A percentile compares a stretch with the other conserved stretches of the same genome.
These are phyloP conservation scores for Dascyllus trimaculatus DNA, from an alignment of 2,113 vertebrate genomes.

Conservation along the genomic window DNA sequence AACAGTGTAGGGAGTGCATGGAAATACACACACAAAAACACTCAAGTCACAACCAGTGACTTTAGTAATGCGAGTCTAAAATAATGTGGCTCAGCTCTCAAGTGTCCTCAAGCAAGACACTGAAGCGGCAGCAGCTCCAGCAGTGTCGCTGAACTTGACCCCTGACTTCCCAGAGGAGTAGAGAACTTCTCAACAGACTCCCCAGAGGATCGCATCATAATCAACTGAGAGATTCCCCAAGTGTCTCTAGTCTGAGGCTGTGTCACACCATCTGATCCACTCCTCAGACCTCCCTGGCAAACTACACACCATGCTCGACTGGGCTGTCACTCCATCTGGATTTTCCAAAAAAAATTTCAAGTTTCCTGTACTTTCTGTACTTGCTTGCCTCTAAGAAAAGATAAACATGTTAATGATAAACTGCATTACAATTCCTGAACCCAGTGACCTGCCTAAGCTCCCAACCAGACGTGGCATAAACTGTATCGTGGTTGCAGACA, in stretches of 20 bases:
- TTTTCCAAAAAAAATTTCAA: background rate
- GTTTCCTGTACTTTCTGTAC: background rate
- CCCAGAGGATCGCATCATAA: background rate
- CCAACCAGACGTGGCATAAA: constrained; percentile 59
- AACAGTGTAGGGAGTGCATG: background rate
- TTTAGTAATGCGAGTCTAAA: background rate
- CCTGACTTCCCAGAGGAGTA: background rate
- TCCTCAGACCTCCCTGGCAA: too few relatives aligned
- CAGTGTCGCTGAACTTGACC: constrained; percentile 24
- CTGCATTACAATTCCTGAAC: constrained; percentile 1
- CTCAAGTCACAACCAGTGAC: too few relatives aligned
- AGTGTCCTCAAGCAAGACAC: background rate
- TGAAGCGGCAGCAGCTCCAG: background rate
- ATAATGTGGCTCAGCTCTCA: too few relatives aligned
- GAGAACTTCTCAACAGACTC: background rate
- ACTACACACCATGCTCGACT: background rate
- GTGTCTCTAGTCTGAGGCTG: background rate
- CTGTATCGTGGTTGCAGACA: constrained; percentile 21
- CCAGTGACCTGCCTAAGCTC: constrained; percentile 19
- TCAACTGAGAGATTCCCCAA: background rate
- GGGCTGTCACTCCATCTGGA: background rate
- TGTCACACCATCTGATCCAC: too few relatives aligned
- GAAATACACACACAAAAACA: constrained; percentile 19
- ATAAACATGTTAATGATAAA: constrained; percentile 19
- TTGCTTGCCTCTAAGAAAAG: background rate